Base-by-base conservation (phyloP, 2,888 invertebrate genomes). In the Argyresthia goedartella region DNA sequence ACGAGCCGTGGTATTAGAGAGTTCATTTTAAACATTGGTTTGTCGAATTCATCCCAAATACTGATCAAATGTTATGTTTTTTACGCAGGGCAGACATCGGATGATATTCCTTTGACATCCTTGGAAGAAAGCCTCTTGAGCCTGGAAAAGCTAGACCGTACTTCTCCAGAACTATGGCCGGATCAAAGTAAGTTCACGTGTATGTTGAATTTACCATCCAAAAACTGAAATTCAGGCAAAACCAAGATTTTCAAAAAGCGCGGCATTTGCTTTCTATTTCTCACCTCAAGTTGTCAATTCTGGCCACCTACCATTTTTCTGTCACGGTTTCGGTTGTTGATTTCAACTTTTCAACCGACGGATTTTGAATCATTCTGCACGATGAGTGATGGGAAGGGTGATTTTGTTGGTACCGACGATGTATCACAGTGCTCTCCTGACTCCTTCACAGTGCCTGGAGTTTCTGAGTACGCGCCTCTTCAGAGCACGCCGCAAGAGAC, bases 151-250 rank as follows among this genome's bases (percentile, higher is more conserved):
- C 84, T 98, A 63, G 97, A 97, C 78, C 90, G 98, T 62, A 91
- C 95, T n/a, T 98, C 98, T 1, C 98, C 98, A 36, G 97, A 98
- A 72, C 80, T 98, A 66, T 98, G 98, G 98, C 97, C 97, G 25
- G 97, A 97, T 79, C 94, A 95, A 87, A 94, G 97, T 96, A 89
- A 91, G 92, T 46, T n/a, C 25, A 16, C 25, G 3, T 7, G 33
- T 8, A 11, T 7, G n/a, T n/a, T 8, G 3, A 13, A 36, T 48
- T 34, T 36, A 36, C 13, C 10, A 39, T 48, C 15, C 13, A 1
- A 15, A 15, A 36, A 9, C 25, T 35, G 14, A 36, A 48, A 48
- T 11, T 9, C 46, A 10, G 34, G 4, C 13, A 44, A 43, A 25
- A 53, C 8, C 53, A 55, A 39, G 50, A 62, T 67, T 79, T 84